A percentile compares a stretch with the other conserved stretches of the same genome.
Evolutionary conservation across 2,113 vertebrate genomes (phyloP).

Genomic region (Malurus elegans): DNA sequence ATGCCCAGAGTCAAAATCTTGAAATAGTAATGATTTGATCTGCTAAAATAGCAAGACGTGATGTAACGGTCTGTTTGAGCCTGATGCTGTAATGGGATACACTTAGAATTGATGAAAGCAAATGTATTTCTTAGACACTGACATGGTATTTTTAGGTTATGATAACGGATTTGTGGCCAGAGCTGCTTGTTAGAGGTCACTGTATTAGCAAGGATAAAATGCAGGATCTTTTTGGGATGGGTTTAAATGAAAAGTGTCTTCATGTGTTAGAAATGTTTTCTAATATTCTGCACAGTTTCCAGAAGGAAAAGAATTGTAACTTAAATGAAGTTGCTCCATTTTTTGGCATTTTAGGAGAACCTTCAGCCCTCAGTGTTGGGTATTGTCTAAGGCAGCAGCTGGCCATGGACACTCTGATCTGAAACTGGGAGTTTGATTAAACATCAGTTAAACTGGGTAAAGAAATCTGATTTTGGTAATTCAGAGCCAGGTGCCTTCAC

Average conservation of each 20-base stretch:
- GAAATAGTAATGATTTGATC: constrained; percentile 33
- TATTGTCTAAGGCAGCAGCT: fast-evolving
- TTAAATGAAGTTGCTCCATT: background rate
- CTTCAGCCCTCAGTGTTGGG: fast-evolving
- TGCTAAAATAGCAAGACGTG: background rate
- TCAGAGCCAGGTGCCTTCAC: background rate
- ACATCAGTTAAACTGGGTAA: background rate
- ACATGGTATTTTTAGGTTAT: background rate
- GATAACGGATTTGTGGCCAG: background rate
- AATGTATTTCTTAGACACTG: background rate
- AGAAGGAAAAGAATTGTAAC: background rate
- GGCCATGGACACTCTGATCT: fast-evolving
- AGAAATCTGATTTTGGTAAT: fast-evolving
- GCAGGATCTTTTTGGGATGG: background rate
- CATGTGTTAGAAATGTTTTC: background rate
- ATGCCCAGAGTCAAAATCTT: background rate
- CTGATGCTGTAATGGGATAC: background rate
- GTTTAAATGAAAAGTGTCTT: background rate
- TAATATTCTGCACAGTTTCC: background rate
- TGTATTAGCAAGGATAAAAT: background rate
- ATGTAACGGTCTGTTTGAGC: background rate
- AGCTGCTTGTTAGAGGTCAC: background rate
- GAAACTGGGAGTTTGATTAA: background rate
- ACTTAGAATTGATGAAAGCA: background rate
- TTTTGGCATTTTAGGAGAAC: background rate